Conservation (phyloP, 2,113 vertebrate species). For the Tragelaphus strepsiceros region DNA sequence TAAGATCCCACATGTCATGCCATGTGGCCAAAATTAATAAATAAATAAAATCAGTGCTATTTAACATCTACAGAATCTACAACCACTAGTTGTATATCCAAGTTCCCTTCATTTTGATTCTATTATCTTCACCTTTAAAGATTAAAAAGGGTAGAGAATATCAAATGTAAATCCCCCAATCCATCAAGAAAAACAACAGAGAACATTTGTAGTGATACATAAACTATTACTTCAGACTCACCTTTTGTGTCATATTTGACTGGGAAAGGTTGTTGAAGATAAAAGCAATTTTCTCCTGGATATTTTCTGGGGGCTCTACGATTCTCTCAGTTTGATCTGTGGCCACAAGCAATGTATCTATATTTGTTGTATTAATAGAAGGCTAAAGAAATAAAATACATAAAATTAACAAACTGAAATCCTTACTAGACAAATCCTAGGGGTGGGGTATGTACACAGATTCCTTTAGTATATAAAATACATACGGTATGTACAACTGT, state of each 20-base stretch:
- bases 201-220: background rate
- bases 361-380: conserved; percentile 99
- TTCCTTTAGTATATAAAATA: background rate
- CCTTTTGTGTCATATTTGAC: conserved; percentile 99
- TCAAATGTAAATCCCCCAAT: background rate
- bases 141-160: background rate
- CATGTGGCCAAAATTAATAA: background rate
- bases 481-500: background rate
- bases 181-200: background rate
- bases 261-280: conserved; percentile 99
- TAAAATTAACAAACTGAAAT: conserved; percentile 34
- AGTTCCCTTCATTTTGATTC: background rate
- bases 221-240: conserved; percentile 62
- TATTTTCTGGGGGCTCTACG: conserved; percentile 97
- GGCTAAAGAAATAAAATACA: conserved; percentile 82
- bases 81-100: background rate
- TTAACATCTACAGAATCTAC: background rate
- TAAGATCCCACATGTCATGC: background rate
- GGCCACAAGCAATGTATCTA: conserved; percentile 96
- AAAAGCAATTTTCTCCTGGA: conserved; percentile 99
- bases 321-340: conserved; percentile 98
- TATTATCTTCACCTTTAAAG: background rate
- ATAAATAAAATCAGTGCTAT: background rate
- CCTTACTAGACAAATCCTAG: background rate
- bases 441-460: background rate